Evolutionary conservation across 2,888 invertebrate genomes (phyloP).

Genomic region (Eupithecia dodoneata): DNA sequence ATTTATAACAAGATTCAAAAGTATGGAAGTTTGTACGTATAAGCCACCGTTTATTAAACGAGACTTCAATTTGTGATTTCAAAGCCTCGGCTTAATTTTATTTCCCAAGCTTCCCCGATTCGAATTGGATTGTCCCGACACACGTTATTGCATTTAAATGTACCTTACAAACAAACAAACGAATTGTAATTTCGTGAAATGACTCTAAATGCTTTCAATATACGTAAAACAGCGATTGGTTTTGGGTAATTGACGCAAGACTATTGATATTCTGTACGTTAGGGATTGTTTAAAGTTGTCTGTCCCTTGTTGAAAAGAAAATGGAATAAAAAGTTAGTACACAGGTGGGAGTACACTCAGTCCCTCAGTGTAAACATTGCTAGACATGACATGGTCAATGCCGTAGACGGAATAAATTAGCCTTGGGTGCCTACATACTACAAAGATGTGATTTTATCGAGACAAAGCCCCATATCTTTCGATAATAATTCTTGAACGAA

Average conservation of each 20-base stretch:
- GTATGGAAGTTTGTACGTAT: conserved; percentile 4
- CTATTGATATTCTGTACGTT: conserved; percentile 14
- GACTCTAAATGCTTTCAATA: conserved; percentile 20
- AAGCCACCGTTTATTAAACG: conserved; percentile 19
- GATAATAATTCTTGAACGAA: too few relatives aligned
- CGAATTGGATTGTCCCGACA: conserved; percentile 44
- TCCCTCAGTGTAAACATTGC: background rate
- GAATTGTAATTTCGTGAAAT: conserved; percentile 27
- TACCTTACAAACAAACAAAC: conserved; percentile 34
- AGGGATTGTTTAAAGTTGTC: background rate
- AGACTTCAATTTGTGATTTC: conserved; percentile 28
- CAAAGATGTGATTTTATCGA: background rate
- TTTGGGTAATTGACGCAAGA: conserved; percentile 24
- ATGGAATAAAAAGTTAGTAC: background rate
- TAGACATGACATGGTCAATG: background rate
- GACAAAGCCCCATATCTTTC: too few relatives aligned
- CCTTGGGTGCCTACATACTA: too few relatives aligned
- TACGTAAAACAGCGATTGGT: conserved; percentile 19
- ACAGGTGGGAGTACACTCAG: background rate
- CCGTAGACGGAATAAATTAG: background rate
- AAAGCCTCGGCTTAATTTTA: conserved; percentile 45
- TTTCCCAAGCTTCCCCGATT: conserved; percentile 41
- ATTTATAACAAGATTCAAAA: conserved; percentile 10
- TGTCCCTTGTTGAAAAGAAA: background rate
- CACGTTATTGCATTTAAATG: conserved; percentile 41